These are phyloP conservation scores for Anoplopoma fimbria DNA, from an alignment of 2,113 vertebrate genomes.

Conservation along the genomic window DNA sequence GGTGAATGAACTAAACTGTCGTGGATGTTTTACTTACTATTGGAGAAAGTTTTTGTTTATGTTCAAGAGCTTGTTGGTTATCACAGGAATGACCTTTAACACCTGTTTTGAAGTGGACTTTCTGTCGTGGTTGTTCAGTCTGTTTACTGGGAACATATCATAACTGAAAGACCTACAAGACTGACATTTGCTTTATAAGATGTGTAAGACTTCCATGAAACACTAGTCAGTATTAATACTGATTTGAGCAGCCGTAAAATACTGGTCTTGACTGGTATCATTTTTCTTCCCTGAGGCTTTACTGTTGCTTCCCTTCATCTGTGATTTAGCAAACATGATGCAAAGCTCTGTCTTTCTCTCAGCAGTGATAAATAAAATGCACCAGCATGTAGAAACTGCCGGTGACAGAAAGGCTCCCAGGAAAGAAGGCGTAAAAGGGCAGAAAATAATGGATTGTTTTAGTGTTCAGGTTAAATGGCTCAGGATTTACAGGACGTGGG, in stretches of 20 bases:
- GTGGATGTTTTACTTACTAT: neutral
- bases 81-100: neutral
- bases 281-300: conserved; percentile 32
- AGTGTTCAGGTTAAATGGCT: conserved; percentile 14
- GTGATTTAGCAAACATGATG: conserved; percentile 49
- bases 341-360: conserved; percentile 20
- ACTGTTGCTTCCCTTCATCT: conserved; percentile 23
- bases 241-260: conserved; percentile 20
- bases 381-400: conserved; percentile 1
- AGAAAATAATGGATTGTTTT: conserved; percentile 38
- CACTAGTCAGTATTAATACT: conserved; percentile 12
- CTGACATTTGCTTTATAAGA: conserved; percentile 10
- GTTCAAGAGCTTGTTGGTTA: neutral
- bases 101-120: neutral
- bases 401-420: conserved; percentile 17
- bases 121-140: neutral
- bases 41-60: neutral
- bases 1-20: conserved; percentile 3
- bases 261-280: conserved; percentile 29
- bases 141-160: neutral
- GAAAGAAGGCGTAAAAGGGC: conserved; percentile 33
- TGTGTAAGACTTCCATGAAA: conserved; percentile 14
- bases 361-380: conserved; percentile 37
- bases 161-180: neutral
- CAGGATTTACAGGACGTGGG: conserved; percentile 8